Conservation (phyloP, 2,888 invertebrate genomes). For the Drosophila mercatorum region DNA sequence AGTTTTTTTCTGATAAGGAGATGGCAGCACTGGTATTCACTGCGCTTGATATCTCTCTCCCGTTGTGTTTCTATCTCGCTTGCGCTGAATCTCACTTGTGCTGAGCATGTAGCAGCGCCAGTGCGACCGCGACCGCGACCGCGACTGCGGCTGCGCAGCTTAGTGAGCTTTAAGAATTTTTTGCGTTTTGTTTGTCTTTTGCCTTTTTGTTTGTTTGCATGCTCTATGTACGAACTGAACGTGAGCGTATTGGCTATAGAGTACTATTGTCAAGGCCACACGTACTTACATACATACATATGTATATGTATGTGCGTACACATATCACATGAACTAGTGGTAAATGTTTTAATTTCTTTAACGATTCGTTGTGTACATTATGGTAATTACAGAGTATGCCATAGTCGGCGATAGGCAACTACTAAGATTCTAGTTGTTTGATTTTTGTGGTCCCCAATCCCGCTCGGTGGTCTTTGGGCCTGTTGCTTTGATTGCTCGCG, state of each 20-base stretch:
- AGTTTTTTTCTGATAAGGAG: too few species aligned
- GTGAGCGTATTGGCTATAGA: neutral
- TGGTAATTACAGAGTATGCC: neutral
- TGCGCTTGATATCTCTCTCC: slow-evolving; percentile 10
- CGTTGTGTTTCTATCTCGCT: slow-evolving; percentile 22
- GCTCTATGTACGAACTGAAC: neutral
- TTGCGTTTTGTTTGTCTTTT: slow-evolving; percentile 48
- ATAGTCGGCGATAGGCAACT: neutral
- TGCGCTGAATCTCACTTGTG: neutral
- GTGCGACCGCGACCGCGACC: slow-evolving; percentile 17
- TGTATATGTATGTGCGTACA: neutral
- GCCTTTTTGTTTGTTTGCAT: slow-evolving; percentile 36
- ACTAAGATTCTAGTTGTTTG: slow-evolving; percentile 6
- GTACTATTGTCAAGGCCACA: neutral
- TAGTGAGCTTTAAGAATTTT: slow-evolving; percentile 57
- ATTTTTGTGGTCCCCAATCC: slow-evolving; percentile 21
- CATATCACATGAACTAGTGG: neutral
- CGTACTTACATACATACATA: neutral
- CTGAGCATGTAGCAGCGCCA: slow-evolving; percentile 34
- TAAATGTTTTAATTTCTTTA: neutral
- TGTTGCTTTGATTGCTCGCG: slow-evolving; percentile 67
- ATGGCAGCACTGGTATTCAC: neutral
- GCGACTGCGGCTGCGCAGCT: slow-evolving; percentile 47
- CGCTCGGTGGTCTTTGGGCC: slow-evolving; percentile 55
- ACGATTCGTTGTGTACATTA: neutral